Evolutionary conservation across 2,888 invertebrate genomes (phyloP).

Genomic region (Ophioninae sp.): DNA sequence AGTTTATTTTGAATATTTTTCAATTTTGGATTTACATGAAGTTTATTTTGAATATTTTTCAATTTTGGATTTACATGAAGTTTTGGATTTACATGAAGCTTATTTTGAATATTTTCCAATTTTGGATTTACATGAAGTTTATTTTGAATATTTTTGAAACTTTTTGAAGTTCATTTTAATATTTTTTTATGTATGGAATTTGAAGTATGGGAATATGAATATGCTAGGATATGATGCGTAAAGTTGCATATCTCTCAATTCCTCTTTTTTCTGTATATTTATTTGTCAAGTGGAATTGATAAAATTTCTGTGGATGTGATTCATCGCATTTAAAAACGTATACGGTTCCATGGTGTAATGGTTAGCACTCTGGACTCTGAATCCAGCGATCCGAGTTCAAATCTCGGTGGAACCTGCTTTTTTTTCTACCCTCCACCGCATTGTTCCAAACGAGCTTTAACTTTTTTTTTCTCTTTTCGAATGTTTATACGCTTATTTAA

Average conservation of each 20-base stretch:
- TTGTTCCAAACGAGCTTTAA: neutral
- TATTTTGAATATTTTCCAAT: no score
- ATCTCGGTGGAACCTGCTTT: conserved; percentile 89
- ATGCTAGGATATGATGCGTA: no score
- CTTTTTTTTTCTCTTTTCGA: neutral
- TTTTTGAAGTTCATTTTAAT: no score
- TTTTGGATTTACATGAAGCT: no score
- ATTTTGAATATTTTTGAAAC: no score
- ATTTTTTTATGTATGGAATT: no score
- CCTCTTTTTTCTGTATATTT: neutral
- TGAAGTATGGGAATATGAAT: no score
- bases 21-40: no score
- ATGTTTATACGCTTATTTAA: neutral
- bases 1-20: no score
- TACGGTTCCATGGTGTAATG: conserved; percentile 86
- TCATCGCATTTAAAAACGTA: neutral
- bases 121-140: no score
- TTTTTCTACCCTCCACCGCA: conserved; percentile 74
- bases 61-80: no score
- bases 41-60: no score
- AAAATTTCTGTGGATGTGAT: neutral
- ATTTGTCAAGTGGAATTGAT: neutral
- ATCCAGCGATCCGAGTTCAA: conserved; percentile 91
- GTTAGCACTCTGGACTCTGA: conserved; percentile 89
- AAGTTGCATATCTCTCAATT: neutral